Evolutionary conservation across 2,888 invertebrate genomes (phyloP), one percentile per base, ranked within the genome.

Genomic region (Corythucha ciliata): DNA sequence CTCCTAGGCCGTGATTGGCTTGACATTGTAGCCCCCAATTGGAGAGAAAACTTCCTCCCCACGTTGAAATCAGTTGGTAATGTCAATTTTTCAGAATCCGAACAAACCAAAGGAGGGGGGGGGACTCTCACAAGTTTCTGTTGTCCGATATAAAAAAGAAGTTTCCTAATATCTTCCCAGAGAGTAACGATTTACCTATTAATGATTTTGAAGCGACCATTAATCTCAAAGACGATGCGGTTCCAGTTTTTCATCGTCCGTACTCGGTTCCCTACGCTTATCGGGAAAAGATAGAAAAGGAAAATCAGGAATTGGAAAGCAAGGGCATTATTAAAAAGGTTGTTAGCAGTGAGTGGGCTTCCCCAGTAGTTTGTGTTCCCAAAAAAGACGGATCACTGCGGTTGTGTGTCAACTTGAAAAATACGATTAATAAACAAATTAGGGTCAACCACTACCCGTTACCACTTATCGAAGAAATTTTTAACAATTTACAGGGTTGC

Each of bases 181-280:
- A n/a, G n/a, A n/a, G n/a, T n/a, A n/a, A n/a, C n/a, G n/a, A n/a
- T n/a, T n/a, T n/a, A n/a, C n/a, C n/a, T n/a, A n/a, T n/a, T n/a
- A n/a, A n/a, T n/a, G n/a, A n/a, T n/a, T n/a, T n/a, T n/a, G n/a
- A n/a, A n/a, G n/a, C n/a, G n/a, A n/a, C n/a, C n/a, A n/a, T n/a
- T n/a, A n/a, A n/a, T n/a, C n/a, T n/a, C n/a, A 52, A 45, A 32
- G 54, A 53, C 24, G 40, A 47, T 26, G 48, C 40, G 4, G 37
- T 36, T 18, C 52, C 55, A 26, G 44, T 56, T 10, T 53, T 57
- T 33, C 44, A 44, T 44, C 48, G 41, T 48, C 26, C 57, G 7
- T 48, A 53, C 25, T 18, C 40, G 14, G 46, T 55, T n/a, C 52
- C 52, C 21, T 48, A 52, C 32, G 34, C 52, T 29, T 24, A 42